Percentiles rank a stretch among this genome's conserved stretches.
phyloP scores from a whole-genome alignment of 2,113 vertebrate genomes.

The Acanthochromis polyacanthus region DNA sequence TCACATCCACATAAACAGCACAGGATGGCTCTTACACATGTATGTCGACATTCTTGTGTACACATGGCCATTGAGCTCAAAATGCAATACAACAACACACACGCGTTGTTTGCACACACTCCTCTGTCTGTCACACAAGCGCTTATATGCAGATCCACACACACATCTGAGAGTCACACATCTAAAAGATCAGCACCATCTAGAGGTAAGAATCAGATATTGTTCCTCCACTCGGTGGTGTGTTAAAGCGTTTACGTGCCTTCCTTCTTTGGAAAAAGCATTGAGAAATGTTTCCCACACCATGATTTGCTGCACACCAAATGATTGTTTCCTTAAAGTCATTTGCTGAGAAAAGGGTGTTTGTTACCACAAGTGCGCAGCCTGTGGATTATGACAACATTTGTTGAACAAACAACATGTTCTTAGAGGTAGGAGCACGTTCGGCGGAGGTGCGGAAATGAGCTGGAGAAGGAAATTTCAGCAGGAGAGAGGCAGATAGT shows the following conservation, averaged over 20 bases:
- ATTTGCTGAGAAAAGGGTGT: constrained; percentile 28
- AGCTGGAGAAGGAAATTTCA: constrained; percentile 17
- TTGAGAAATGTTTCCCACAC: constrained; percentile 35
- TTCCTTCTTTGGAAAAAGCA: not conserved
- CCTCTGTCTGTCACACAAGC: constrained; percentile 42
- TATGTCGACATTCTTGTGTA: constrained; percentile 43
- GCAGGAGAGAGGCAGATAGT: constrained; percentile 31
- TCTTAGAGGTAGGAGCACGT: constrained; percentile 2
- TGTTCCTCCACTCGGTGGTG: constrained; percentile 19
- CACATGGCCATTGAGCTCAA: constrained; percentile 33
- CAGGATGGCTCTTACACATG: constrained; percentile 25
- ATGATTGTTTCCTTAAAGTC: constrained; percentile 44
- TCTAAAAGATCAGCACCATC: constrained; percentile 92
- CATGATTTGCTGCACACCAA: constrained; percentile 35
- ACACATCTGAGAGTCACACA: constrained; percentile 37
- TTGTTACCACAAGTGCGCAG: constrained; percentile 39
- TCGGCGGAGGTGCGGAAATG: not conserved
- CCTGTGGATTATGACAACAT: constrained; percentile 32
- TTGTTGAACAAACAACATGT: constrained; percentile 11
- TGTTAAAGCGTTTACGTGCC: not conserved
- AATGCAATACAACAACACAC: constrained; percentile 42
- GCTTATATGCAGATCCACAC: constrained; percentile 16
- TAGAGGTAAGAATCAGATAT: constrained; percentile 84
- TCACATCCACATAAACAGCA: constrained; percentile 19
- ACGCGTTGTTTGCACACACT: constrained; percentile 65